Conservation (phyloP, 2,888 invertebrate genomes). For the Eretmocerus hayati region DNA sequence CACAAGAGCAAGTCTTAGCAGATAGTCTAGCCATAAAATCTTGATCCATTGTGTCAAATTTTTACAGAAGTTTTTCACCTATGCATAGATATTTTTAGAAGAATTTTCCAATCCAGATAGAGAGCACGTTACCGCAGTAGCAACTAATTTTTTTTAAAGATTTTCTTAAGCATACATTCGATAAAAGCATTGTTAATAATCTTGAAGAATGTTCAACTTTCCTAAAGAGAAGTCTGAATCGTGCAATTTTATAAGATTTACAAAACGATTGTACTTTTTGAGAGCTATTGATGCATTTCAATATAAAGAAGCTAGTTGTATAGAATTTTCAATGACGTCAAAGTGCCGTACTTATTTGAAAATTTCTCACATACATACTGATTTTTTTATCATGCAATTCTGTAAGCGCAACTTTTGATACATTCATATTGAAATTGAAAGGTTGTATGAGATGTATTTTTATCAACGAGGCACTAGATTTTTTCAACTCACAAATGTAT, state of each 20-base stretch:
- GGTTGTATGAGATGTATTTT: not conserved
- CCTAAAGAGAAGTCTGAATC: slow-evolving; percentile 11
- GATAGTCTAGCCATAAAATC: too few species aligned
- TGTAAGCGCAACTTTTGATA: too few species aligned
- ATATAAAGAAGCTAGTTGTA: slow-evolving; percentile 1
- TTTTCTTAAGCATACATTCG: slow-evolving; percentile 1
- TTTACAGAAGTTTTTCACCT: too few species aligned
- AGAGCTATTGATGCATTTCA: slow-evolving; percentile 9
- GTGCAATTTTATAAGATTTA: slow-evolving; percentile 18
- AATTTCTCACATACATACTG: slow-evolving; percentile 9
- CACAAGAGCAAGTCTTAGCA: too few species aligned
- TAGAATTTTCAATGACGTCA: slow-evolving; percentile 7
- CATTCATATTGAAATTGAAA: not conserved
- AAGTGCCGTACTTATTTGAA: slow-evolving; percentile 17
- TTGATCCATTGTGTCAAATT: too few species aligned
- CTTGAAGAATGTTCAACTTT: slow-evolving; percentile 10
- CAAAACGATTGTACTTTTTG: slow-evolving; percentile 10
- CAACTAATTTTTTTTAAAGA: too few species aligned
- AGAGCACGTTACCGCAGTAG: too few species aligned
- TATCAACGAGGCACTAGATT: slow-evolving; percentile 13
- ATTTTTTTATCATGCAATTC: too few species aligned
- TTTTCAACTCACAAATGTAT: slow-evolving; percentile 15
- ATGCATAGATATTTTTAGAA: too few species aligned
- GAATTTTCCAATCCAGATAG: too few species aligned
- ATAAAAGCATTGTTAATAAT: not conserved